These are phyloP conservation scores for Gastracanthus pulcherrimus DNA, from an alignment of 2,888 invertebrate species.

Conservation along the genomic window DNA sequence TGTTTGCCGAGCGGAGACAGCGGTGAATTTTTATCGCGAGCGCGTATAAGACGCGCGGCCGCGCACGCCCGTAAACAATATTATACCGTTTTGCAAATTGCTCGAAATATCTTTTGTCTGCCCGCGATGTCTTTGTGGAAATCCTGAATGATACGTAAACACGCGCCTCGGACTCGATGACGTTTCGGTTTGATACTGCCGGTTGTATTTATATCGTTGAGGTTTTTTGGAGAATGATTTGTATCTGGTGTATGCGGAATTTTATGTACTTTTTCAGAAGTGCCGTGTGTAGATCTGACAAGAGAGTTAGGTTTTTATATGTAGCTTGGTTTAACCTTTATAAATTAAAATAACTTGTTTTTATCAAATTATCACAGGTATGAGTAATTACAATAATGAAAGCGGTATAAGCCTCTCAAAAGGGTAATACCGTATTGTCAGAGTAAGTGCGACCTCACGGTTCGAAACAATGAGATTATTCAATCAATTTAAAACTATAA, in stretches of 20 bases:
- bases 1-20: slow-evolving; percentile 20
- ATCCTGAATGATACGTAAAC: slow-evolving; percentile 23
- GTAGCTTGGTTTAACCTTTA: no score
- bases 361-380: background rate
- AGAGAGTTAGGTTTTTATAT: no score
- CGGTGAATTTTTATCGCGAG: slow-evolving; percentile 21
- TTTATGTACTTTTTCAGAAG: no score
- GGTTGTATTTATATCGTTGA: background rate
- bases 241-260: background rate
- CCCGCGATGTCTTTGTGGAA: background rate
- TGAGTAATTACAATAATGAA: background rate
- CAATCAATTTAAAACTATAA: background rate
- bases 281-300: no score
- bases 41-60: background rate
- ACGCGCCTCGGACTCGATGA: background rate
- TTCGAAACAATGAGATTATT: background rate
- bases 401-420: background rate
- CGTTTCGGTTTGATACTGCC: background rate
- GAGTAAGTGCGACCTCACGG: background rate
- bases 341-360: no score
- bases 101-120: slow-evolving; percentile 31
- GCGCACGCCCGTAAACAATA: slow-evolving; percentile 12
- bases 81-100: slow-evolving; percentile 25
- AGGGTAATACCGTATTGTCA: background rate
- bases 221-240: background rate